Conservation (phyloP, 2,888 invertebrate species). For the Acheta domesticus region DNA sequence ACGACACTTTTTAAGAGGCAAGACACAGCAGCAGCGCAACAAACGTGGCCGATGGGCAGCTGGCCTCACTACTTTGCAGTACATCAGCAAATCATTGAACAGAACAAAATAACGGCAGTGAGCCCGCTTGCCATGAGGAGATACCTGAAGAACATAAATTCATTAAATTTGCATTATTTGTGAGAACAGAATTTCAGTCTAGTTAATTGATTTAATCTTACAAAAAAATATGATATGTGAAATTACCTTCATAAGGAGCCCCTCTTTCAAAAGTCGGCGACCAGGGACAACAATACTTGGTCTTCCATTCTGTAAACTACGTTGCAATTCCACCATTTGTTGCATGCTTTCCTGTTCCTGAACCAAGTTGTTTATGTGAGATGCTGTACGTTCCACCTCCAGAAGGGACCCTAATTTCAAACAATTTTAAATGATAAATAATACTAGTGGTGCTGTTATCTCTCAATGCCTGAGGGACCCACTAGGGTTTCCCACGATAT, state of each 20-base stretch:
- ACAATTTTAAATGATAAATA: background rate
- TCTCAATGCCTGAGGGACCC: too few relatives aligned
- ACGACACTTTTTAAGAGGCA: constrained; percentile 67
- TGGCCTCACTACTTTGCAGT: constrained; percentile 62
- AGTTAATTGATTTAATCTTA: too few relatives aligned
- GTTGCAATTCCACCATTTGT: constrained; percentile 64
- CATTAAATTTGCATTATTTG: background rate
- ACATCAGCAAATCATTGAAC: constrained; percentile 69
- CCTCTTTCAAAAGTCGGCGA: constrained; percentile 66
- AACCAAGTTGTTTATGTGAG: constrained; percentile 69
- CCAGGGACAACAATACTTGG: constrained; percentile 66
- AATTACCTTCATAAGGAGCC: constrained; percentile 57
- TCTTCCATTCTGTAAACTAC: constrained; percentile 57
- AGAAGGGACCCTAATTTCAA: constrained; percentile 58
- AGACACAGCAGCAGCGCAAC: constrained; percentile 61
- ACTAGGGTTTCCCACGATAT: too few relatives aligned
- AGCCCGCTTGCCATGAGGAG: constrained; percentile 38
- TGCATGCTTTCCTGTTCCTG: constrained; percentile 70
- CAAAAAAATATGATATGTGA: background rate
- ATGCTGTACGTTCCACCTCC: constrained; percentile 64
- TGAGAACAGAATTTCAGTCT: too few relatives aligned
- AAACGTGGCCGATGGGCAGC: constrained; percentile 57
- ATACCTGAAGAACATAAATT: constrained; percentile 37
- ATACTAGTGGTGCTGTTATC: too few relatives aligned
- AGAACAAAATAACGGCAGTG: constrained; percentile 65